A percentile compares a stretch with the other conserved stretches of the same genome.
Conservation (phyloP, 2,888 invertebrate species). For the Scaptomyza parva region DNA sequence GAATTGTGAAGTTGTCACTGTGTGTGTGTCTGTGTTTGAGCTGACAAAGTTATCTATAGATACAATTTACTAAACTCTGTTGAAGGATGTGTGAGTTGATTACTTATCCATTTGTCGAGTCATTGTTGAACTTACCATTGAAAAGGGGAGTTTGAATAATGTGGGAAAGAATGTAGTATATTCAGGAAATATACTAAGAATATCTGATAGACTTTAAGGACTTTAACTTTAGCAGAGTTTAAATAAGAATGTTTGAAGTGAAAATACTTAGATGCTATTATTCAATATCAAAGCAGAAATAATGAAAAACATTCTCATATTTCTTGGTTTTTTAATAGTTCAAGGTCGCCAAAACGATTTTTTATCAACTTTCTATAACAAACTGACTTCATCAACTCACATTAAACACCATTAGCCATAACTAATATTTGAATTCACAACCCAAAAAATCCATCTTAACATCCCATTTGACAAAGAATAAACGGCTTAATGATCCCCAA, state of each 20-base stretch:
- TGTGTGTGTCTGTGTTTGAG: background rate
- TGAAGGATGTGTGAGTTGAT: conserved; percentile 20
- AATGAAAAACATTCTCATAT: no score
- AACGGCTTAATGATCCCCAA: conserved; percentile 13
- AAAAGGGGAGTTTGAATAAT: no score
- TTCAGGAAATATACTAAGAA: background rate
- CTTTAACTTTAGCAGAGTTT: no score
- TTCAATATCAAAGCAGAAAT: no score
- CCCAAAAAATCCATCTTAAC: background rate
- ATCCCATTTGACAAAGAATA: conserved; percentile 3
- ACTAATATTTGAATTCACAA: background rate
- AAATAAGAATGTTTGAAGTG: no score
- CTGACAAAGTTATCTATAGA: conserved; percentile 12
- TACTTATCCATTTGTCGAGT: conserved; percentile 17
- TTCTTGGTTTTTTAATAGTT: no score
- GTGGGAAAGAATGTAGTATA: background rate
- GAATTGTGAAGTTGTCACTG: conserved; percentile 33
- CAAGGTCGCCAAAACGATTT: no score
- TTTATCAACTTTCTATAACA: no score
- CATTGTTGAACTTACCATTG: background rate
- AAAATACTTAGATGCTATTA: no score
- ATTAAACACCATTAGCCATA: conserved; percentile 2
- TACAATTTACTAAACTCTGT: conserved; percentile 20
- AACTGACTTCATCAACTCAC: background rate
- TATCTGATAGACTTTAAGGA: background rate